Evolutionary conservation across 2,888 invertebrate species (phyloP).

Genomic region (Heteropelma amictum): DNA sequence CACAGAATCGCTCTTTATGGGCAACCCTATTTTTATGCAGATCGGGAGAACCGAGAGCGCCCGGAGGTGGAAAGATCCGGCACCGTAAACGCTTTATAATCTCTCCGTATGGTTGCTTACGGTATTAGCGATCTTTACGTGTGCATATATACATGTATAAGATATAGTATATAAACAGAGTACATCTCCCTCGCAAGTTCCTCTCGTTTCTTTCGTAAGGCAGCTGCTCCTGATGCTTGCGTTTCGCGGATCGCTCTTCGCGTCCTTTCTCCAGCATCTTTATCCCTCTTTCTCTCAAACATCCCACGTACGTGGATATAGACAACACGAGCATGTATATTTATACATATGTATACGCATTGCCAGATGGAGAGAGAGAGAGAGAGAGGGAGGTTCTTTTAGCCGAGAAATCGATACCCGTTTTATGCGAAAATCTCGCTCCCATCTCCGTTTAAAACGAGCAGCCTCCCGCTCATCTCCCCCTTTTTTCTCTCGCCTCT

Average conservation of each 20-base stretch:
- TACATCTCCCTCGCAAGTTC: slow-evolving; percentile 52
- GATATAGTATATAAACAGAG: slow-evolving; percentile 8
- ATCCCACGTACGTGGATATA: slow-evolving; percentile 56
- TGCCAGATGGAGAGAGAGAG: slow-evolving; percentile 52
- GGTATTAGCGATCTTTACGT: slow-evolving; percentile 18
- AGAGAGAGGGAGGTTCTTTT: slow-evolving; percentile 38
- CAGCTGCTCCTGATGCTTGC: slow-evolving; percentile 66
- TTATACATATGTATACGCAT: slow-evolving; percentile 54
- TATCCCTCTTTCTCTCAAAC: slow-evolving; percentile 44
- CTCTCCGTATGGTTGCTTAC: slow-evolving; percentile 64
- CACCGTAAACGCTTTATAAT: slow-evolving; percentile 75
- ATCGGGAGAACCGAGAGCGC: slow-evolving; percentile 71
- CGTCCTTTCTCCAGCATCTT: too few species aligned
- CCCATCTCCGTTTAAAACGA: slow-evolving; percentile 34
- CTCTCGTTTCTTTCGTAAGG: slow-evolving; percentile 66
- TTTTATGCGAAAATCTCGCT: slow-evolving; percentile 40
- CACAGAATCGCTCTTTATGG: slow-evolving; percentile 27
- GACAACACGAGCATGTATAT: neutral
- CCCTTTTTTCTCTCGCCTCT: neutral
- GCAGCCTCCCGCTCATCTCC: neutral
- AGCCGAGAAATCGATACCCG: slow-evolving; percentile 42
- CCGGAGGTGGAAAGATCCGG: slow-evolving; percentile 73
- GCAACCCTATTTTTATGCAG: slow-evolving; percentile 75
- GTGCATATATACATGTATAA: slow-evolving; percentile 19
- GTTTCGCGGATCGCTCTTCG: slow-evolving; percentile 58